phyloP scores from a whole-genome alignment of 2,888 invertebrate genomes.

The Oxyteleia sp. region DNA sequence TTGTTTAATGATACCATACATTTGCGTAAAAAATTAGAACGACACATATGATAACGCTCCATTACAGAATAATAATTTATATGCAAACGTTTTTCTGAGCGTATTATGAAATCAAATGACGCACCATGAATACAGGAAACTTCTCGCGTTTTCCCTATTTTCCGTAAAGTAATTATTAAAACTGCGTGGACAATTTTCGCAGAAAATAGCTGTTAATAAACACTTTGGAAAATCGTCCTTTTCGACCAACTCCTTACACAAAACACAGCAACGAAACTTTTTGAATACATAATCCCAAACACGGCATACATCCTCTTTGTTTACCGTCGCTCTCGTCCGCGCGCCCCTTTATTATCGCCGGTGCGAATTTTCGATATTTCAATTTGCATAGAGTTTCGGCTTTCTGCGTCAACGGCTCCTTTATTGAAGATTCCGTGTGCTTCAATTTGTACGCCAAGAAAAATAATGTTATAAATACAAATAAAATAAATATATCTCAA shows the following conservation, averaged over 20 bases:
- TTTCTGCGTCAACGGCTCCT: conserved; percentile 16
- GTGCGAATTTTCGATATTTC: conserved; percentile 40
- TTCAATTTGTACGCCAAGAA: no score
- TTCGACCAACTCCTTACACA: background rate
- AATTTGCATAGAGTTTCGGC: conserved; percentile 34
- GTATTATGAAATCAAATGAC: no score
- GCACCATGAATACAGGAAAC: no score
- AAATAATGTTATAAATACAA: no score
- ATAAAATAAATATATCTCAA: no score
- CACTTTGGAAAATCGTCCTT: background rate
- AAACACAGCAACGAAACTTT: background rate
- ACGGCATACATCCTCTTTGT: conserved; percentile 14
- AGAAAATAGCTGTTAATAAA: background rate
- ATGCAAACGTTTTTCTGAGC: no score
- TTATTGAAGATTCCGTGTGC: conserved; percentile 52
- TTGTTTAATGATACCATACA: no score
- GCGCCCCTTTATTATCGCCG: conserved; percentile 10
- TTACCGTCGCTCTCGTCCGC: background rate
- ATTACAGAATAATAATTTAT: no score
- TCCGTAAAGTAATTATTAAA: background rate
- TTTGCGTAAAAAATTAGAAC: no score
- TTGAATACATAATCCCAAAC: background rate
- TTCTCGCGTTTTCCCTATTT: no score
- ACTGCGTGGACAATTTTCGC: background rate
- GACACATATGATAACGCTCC: no score